phyloP scores from a whole-genome alignment of 2,888 invertebrate species.

The Dicranocentrus wangi region DNA sequence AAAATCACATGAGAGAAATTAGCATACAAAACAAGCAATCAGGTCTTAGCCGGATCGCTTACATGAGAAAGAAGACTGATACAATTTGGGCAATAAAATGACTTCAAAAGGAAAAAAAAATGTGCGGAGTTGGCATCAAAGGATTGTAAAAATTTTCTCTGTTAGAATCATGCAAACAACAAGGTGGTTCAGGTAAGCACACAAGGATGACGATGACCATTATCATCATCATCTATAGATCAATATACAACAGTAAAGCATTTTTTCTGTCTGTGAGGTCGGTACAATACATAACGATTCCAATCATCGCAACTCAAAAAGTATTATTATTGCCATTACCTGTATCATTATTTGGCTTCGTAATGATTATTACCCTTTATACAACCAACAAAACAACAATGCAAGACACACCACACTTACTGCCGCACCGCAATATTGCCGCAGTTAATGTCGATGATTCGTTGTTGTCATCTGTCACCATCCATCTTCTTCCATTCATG shows the following conservation, averaged over 20 bases:
- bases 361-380: constrained; percentile 57
- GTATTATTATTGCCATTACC: constrained; percentile 48
- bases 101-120: background rate
- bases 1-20: constrained; percentile 15
- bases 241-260: constrained; percentile 12
- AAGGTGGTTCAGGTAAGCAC: background rate
- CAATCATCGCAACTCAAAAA: constrained; percentile 59
- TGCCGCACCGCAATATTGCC: constrained; percentile 1
- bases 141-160: too few relatives aligned
- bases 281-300: constrained; percentile 59
- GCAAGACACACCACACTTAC: constrained; percentile 2
- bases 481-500: constrained; percentile 48
- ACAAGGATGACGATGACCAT: constrained; percentile 20
- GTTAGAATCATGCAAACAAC: too few relatives aligned
- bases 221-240: background rate
- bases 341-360: constrained; percentile 46
- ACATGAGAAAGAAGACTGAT: constrained; percentile 10
- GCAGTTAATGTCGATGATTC: constrained; percentile 50
- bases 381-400: constrained; percentile 28
- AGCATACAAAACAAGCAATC: constrained; percentile 54
- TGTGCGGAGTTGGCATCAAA: too few relatives aligned
- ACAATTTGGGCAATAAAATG: constrained; percentile 47
- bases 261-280: constrained; percentile 54
- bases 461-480: constrained; percentile 63
- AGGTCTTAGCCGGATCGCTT: constrained; percentile 51